These are phyloP conservation scores for Trigoniulus corallinus DNA, from an alignment of 1,140 invertebrate species.

Conservation along the genomic window DNA sequence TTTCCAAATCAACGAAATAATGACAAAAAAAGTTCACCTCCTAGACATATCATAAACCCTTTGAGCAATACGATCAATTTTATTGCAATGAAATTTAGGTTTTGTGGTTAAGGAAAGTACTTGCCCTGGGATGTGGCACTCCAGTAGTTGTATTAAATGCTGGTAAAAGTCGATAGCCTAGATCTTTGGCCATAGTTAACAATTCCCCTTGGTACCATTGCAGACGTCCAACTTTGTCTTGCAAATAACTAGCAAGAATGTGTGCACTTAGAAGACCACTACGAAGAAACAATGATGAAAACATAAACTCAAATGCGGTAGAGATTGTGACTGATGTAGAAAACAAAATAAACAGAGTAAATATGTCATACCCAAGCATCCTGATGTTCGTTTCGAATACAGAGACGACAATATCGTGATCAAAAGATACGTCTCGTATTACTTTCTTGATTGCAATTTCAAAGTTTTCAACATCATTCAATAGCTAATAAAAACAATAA, in stretches of 20 bases:
- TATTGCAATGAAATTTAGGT: no score
- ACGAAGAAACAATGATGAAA: constrained; percentile 9
- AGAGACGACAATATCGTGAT: constrained; percentile 87
- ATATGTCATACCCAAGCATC: constrained; percentile 63
- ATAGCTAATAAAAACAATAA: constrained; percentile 31
- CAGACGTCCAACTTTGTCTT: constrained; percentile 54
- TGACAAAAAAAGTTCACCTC: no score
- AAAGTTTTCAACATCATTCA: constrained; percentile 88
- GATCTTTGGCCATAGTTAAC: constrained; percentile 72
- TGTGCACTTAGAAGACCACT: constrained; percentile 86
- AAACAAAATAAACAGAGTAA: not conserved
- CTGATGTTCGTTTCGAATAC: constrained; percentile 98
- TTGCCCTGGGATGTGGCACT: constrained; percentile 82
- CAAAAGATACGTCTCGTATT: constrained; percentile 71
- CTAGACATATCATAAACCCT: no score
- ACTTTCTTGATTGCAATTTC: constrained; percentile 76
- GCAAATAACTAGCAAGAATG: constrained; percentile 65
- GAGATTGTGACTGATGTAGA: no score
- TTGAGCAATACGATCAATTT: no score
- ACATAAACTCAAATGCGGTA: no score
- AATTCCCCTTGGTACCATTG: constrained; percentile 85
- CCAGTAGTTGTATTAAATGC: constrained; percentile 98
- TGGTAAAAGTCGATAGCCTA: constrained; percentile 78
- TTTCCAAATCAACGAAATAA: no score
- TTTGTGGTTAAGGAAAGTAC: no score